Conservation (phyloP, 1,140 invertebrate species). For the Dolichoris vasculosae region DNA sequence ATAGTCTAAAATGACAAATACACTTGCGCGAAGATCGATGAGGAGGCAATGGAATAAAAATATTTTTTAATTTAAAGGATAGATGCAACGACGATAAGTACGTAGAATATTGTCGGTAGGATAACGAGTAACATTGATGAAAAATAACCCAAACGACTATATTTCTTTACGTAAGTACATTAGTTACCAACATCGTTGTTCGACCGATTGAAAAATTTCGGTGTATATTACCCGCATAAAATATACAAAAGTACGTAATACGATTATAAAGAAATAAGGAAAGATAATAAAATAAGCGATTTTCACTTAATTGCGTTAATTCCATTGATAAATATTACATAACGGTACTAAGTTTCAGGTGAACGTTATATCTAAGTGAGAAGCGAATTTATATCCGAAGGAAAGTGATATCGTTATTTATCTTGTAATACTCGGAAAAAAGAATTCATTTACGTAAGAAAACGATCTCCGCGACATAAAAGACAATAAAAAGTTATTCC, state of each 20-base stretch:
- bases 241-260: neutral
- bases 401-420: neutral
- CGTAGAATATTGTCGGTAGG: too few relatives aligned
- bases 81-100: too few relatives aligned
- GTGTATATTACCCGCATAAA: too few relatives aligned
- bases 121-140: too few relatives aligned
- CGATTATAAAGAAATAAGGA: neutral
- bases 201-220: neutral
- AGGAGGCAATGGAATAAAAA: neutral
- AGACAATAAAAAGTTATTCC: neutral
- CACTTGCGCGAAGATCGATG: neutral
- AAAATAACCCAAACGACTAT: too few relatives aligned
- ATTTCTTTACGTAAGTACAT: too few relatives aligned
- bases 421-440: neutral
- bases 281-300: neutral
- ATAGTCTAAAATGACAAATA: neutral
- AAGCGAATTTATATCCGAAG: neutral
- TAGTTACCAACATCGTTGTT: too few relatives aligned
- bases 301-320: neutral
- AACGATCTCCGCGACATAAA: neutral
- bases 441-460: neutral
- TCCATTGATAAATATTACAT: neutral
- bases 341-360: neutral
- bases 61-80: neutral
- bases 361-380: neutral